These are phyloP conservation scores for Myathropa florea DNA, from an alignment of 2,888 invertebrate genomes.

Conservation along the genomic window DNA sequence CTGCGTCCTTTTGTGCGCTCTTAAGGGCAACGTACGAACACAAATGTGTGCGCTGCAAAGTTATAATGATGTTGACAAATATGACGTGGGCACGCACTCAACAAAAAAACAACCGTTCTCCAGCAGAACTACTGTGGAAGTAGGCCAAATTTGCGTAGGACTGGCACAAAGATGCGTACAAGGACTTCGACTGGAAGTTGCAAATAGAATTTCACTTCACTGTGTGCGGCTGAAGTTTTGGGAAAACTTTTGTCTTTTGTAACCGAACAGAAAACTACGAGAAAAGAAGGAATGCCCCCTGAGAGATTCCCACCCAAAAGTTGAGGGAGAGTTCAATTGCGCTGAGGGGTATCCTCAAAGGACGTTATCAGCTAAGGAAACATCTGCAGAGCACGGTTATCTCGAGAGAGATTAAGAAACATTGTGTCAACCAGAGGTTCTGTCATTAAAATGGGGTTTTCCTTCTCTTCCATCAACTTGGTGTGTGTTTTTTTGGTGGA, in stretches of 20 bases:
- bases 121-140: slow-evolving; percentile 22
- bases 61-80: slow-evolving; percentile 65
- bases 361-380: slow-evolving; percentile 26
- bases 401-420: slow-evolving; percentile 4
- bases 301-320: background rate
- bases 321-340: slow-evolving; percentile 2
- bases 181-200: background rate
- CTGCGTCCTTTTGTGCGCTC: background rate
- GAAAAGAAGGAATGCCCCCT: background rate
- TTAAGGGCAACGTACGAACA: background rate
- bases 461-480: background rate
- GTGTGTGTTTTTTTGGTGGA: background rate
- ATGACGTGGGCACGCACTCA: slow-evolving; percentile 57
- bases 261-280: background rate
- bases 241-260: background rate
- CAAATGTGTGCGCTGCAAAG: background rate
- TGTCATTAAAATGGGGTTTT: slow-evolving; percentile 13
- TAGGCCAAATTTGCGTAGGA: slow-evolving; percentile 59
- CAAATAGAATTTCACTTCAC: background rate
- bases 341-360: slow-evolving; percentile 8
- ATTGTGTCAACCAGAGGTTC: slow-evolving; percentile 1
- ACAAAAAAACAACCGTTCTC: slow-evolving; percentile 30
- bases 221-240: background rate
- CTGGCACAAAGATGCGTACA: slow-evolving; percentile 31
- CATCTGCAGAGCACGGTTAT: slow-evolving; percentile 30